A percentile compares a stretch with the other conserved stretches of the same genome.
Conservation (phyloP, 2,797 vertebrate genomes). For the Acanthurus lineatus region DNA sequence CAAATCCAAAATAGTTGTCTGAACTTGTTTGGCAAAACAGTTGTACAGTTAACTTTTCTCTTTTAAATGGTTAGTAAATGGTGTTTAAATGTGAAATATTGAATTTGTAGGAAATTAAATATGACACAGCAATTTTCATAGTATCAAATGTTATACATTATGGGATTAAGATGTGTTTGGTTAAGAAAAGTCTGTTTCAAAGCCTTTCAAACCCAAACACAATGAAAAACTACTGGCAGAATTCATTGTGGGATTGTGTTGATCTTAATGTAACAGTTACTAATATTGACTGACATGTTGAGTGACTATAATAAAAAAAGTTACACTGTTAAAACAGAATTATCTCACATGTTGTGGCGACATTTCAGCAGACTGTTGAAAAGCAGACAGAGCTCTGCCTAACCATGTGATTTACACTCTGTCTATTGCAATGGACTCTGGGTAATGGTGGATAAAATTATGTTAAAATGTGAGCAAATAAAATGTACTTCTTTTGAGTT, state of each 20-base stretch:
- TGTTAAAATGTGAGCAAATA: background rate
- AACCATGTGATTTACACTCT: too few species aligned
- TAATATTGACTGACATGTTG: background rate
- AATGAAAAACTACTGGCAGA: background rate
- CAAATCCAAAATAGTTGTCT: conserved; percentile 1
- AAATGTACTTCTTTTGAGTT: background rate
- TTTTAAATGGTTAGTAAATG: background rate
- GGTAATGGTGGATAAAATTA: too few species aligned
- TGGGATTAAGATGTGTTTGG: background rate
- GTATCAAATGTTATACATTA: background rate
- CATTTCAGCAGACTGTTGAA: too few species aligned
- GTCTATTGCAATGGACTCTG: too few species aligned
- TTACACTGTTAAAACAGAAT: background rate
- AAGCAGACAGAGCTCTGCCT: too few species aligned
- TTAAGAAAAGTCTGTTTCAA: background rate
- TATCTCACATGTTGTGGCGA: too few species aligned
- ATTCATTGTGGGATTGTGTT: background rate
- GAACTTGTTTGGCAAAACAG: background rate
- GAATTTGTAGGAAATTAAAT: too few species aligned
- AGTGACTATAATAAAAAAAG: background rate
- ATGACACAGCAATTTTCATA: background rate
- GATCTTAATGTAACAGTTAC: background rate
- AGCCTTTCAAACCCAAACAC: background rate
- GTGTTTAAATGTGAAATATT: too few species aligned
- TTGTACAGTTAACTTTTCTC: background rate